Base-by-base conservation (phyloP, 1,140 invertebrate genomes). In the Caerostris extrusa region DNA sequence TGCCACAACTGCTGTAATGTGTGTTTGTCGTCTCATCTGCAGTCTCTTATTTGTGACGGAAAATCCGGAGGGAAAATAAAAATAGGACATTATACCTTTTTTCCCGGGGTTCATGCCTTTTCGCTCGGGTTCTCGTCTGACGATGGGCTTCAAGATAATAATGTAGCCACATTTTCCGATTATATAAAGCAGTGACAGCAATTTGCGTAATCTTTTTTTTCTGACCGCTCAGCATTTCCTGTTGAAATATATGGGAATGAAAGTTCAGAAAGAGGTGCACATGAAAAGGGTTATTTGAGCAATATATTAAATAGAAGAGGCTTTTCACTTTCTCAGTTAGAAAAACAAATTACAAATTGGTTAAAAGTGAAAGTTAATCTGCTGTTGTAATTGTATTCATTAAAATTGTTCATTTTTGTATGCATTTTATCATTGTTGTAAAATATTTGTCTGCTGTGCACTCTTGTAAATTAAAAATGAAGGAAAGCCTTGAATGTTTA, bases 51-150 rank as follows among this genome's bases (percentile, higher is more conserved):
- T 86, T 93, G 67, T 89, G 58, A 58, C 34, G 60, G 56, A n/a
- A 92, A 92, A 93, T 87, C 83, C 88, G 67, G 34, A 77, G 83
- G 86, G 92, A 93, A 93, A 57, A 88, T 93, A 82, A 93, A 81
- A 93, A 34, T 87, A 88, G 86, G 81, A 61, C 69, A 81, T 69
- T 93, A n/a, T 85, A 3, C 10, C 58, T 17, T 77, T 91, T 50
- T 91, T 56, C 12, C 14, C 57, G 53, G 56, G 3, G n/a, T n/a
- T 6, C 56, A 3, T 10, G 53, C 53, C 69, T 69, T 69, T 81
- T 91, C 60, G 50, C 82, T 58, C 12, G 19, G 57, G 50, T 85
- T 58, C 57, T n/a, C 19, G 82, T 58, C n/a, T 85, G 82, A 85
- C 57, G 82, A 85, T 83, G 57, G 17, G 82, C 55, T 85, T 83